These are phyloP conservation scores for Dipodomys ordii DNA, from an alignment of 2,113 vertebrate genomes.

Conservation along the genomic window DNA sequence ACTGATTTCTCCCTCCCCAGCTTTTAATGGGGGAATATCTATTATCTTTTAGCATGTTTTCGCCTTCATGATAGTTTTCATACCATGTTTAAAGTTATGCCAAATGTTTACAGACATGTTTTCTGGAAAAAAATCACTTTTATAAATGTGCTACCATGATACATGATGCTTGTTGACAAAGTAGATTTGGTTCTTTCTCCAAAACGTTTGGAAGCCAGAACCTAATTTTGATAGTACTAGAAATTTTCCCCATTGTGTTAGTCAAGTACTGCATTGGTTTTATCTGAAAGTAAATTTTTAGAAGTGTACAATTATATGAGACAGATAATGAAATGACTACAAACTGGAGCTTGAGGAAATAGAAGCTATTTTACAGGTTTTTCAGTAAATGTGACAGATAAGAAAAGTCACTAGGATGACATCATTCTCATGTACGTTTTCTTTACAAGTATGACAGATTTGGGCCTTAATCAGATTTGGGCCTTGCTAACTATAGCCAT, in stretches of 20 bases:
- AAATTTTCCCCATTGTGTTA: constrained; percentile 19
- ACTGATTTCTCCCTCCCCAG: too few relatives aligned
- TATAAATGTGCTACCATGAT: constrained; percentile 32
- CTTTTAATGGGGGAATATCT: background rate
- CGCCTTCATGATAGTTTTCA: background rate
- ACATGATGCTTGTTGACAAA: constrained; percentile 67
- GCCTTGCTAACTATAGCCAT: background rate
- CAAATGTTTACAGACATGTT: background rate
- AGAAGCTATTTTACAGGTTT: background rate
- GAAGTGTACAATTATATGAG: background rate
- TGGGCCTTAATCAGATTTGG: background rate
- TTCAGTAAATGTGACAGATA: background rate
- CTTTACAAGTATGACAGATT: constrained; percentile 22
- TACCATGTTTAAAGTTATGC: constrained; percentile 19
- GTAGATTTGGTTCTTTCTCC: constrained; percentile 66
- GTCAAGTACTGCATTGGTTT: constrained; percentile 2
- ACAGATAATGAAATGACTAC: constrained; percentile 33
- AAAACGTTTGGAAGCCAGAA: constrained; percentile 38
- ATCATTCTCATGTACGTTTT: background rate
- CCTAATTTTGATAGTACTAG: background rate
- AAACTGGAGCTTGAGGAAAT: constrained; percentile 35
- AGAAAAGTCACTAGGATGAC: constrained; percentile 24
- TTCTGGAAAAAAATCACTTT: constrained; percentile 1
- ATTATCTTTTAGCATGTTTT: background rate
- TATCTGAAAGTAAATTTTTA: constrained; percentile 8